Base-by-base conservation (phyloP, 37 sponge, comb jelly and placozoan genomes). In the Bolinopsis microptera region DNA sequence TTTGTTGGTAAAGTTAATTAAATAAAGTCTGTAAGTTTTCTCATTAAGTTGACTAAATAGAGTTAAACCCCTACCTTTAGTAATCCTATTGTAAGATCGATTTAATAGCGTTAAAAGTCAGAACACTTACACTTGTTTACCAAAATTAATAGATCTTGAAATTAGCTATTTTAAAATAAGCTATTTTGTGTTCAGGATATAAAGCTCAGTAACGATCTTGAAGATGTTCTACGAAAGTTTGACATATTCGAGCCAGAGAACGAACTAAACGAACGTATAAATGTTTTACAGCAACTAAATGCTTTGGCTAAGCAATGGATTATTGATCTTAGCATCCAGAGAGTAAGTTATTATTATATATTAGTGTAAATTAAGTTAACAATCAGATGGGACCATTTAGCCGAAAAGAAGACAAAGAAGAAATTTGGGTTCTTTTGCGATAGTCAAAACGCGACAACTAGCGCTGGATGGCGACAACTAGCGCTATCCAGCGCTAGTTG, bases 201-300 rank as follows among this genome's bases (percentile, higher is more conserved):
- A 27, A 94, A 93, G 32, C 92, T 95, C 28, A 97, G 96, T 16
- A 69, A 95, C 37, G 88, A 94, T 30, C 93, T 98, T 25, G 94
- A 82, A 74, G 95, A 93, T 28, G 93, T 93, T 26, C 76, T 98
- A 70, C 69, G 93, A 61, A 28, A 76, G 16, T 93, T 95, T 69
- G 94, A 96, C 92, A 94, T 97, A 75, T 97, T 97, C 93, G 99
- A 98, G 75, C 95, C 96, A 0, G 69, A 93, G 23, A 96, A 96
- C 28, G 99, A 97, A 0, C 74, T 95, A 35, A 94, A 94, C 16
- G 96, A 97, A 39, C 93, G 98, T 94, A 69, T 95, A 0, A 68
- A 95, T 18, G 97, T 98, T 0, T 88, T 98, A 39, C 96, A 95
- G 18, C 70, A 92, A 41, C 69, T 98, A 25, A 95, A 97, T 93